Evolutionary conservation across 2,797 vertebrate genomes (phyloP), one percentile per base, ranked within the genome.

Genomic region (Buphagus erythrorhynchus): DNA sequence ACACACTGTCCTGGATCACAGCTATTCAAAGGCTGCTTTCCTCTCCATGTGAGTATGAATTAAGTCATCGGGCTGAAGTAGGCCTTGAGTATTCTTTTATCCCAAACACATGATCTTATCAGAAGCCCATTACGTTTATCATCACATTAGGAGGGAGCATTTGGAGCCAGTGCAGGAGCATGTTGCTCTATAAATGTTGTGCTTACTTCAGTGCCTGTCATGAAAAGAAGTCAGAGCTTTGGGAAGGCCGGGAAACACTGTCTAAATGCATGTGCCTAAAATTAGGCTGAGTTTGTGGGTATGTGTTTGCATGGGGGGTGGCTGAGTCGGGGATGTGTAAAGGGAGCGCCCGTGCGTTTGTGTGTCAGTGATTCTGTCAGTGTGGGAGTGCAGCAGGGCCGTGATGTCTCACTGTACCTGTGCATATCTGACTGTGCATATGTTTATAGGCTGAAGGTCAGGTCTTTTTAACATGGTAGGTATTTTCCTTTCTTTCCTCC

Each of bases 81-180:
- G 75, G 65, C 66, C 72, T 90, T 69, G 57, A 79, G 66, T 90
- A 93, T 92, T 97, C 91, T 85, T 88, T 78, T 82, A 90, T 95
- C 94, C 89, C 94, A 90, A 94, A 73, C 83, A 83, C 73, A 88
- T 83, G 93, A 97, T 96, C 84, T 96, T 86, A 96, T 85, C 74
- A 81, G 88, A 68, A 83, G 73, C 88, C 77, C 90, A 96, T 96
- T 95, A 93, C 18, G 22, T 91, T 90, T 96, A 92, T 95, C 92
- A 96, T 95, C 38, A 25, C 69, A 75, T 92, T 93, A 81, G 82
- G 78, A 62, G 78, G 85, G 73, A 88, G 83, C 84, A 21, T 82
- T 97, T 91, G 88, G 95, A 96, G 91, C 93, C 86, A 76, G 93
- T 13, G 79, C 86, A 48, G 78, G 88, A 95, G 71, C 40, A 15